Evolutionary conservation across 2,888 invertebrate species (phyloP).

Genomic region (Agriopis leucophaearia): DNA sequence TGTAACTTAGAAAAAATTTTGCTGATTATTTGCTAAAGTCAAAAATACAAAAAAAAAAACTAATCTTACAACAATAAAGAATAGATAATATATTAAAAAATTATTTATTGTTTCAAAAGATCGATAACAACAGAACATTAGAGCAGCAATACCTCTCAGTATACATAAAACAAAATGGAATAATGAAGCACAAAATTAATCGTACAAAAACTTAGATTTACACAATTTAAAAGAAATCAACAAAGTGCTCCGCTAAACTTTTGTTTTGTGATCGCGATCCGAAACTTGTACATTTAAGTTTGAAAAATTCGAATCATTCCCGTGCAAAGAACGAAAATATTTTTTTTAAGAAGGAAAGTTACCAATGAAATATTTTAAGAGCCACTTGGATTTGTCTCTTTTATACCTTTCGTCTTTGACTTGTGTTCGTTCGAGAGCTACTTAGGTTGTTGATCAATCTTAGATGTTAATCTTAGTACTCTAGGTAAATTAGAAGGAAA

Average conservation of each 20-base stretch:
- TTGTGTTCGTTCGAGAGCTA: not conserved
- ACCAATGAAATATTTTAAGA: constrained; percentile 66
- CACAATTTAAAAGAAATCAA: constrained; percentile 72
- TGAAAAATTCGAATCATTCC: constrained; percentile 77
- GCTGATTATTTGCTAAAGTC: too few species aligned
- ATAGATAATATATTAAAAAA: not conserved
- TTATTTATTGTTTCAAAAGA: not conserved
- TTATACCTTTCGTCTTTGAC: not conserved
- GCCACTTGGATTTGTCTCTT: constrained; percentile 53
- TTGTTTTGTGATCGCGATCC: constrained; percentile 76
- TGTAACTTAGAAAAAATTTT: too few species aligned
- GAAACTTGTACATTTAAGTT: constrained; percentile 83
- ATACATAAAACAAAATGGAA: constrained; percentile 49
- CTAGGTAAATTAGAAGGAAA: not conserved
- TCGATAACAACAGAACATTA: constrained; percentile 13
- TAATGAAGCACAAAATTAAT: constrained; percentile 63
- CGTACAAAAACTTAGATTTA: constrained; percentile 67
- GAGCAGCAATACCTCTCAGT: constrained; percentile 35
- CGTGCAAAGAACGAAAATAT: constrained; percentile 75
- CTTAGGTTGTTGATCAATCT: not conserved
- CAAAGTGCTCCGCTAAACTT: constrained; percentile 74
- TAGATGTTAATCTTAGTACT: not conserved
- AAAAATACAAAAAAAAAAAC: too few species aligned
- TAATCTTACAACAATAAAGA: too few species aligned
- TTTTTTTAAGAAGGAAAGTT: constrained; percentile 77